A percentile compares a stretch with the other conserved stretches of the same genome.
Conservation (phyloP, 2,888 invertebrate genomes). For the Orthonevra nobilis region DNA sequence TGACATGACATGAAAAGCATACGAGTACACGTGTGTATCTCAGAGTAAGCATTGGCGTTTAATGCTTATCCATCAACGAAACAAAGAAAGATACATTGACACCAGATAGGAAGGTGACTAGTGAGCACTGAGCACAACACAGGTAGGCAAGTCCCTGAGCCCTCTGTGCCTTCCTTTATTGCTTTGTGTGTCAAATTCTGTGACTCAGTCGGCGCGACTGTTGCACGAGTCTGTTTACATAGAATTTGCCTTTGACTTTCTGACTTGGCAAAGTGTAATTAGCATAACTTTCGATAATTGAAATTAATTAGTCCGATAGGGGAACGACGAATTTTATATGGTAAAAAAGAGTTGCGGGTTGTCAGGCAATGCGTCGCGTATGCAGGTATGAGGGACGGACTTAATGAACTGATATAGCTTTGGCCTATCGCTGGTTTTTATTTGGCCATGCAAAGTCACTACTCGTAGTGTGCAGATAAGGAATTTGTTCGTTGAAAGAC, state of each 20-base stretch:
- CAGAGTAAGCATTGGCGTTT: slow-evolving; percentile 1
- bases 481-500: too few relatives aligned
- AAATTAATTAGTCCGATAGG: slow-evolving; percentile 67
- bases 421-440: slow-evolving; percentile 40
- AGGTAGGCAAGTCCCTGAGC: slow-evolving; percentile 16
- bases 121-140: background rate
- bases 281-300: slow-evolving; percentile 68
- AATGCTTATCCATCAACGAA: slow-evolving; percentile 56
- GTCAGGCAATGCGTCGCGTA: slow-evolving; percentile 29
- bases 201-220: slow-evolving; percentile 19
- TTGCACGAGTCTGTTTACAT: background rate
- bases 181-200: background rate
- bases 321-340: slow-evolving; percentile 43
- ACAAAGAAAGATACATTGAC: slow-evolving; percentile 52
- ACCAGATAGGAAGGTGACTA: too few relatives aligned
- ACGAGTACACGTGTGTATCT: slow-evolving; percentile 15
- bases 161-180: background rate
- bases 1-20: slow-evolving; percentile 42
- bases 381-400: slow-evolving; percentile 55
- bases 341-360: slow-evolving; percentile 20
- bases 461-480: too few relatives aligned
- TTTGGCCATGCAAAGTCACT: slow-evolving; percentile 27
- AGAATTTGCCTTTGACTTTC: slow-evolving; percentile 17
- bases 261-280: slow-evolving; percentile 46
- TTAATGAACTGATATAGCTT: slow-evolving; percentile 63